phyloP scores from a whole-genome alignment of 2,797 vertebrate species.

The Lepidocolaptes lacrymiger region DNA sequence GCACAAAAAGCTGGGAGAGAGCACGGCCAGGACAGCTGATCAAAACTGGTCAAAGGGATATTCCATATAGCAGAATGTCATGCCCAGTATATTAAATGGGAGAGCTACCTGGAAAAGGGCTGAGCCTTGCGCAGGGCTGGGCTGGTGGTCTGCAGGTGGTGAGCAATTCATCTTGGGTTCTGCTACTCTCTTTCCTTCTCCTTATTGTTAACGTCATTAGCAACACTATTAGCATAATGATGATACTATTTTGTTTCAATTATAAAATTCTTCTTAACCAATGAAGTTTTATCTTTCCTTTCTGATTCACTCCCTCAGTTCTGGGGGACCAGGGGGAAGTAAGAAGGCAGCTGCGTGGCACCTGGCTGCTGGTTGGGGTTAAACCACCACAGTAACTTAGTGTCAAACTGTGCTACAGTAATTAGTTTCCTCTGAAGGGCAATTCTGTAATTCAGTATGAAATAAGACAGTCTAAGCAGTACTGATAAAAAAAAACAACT shows the following conservation, averaged over 20 bases:
- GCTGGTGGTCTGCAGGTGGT: neutral
- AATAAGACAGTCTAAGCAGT: neutral
- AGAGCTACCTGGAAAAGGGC: neutral
- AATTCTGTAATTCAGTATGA: neutral
- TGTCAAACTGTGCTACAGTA: neutral
- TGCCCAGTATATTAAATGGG: neutral
- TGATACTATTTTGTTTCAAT: neutral
- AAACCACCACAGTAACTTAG: neutral
- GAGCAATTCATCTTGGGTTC: neutral
- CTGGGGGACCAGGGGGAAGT: rapidly evolving
- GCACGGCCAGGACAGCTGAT: neutral
- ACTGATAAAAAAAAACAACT: neutral
- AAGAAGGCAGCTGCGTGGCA: neutral
- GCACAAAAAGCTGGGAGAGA: neutral
- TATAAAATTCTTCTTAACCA: neutral
- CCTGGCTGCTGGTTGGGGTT: neutral
- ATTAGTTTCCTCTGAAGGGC: neutral
- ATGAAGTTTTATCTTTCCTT: neutral
- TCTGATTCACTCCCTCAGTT: neutral
- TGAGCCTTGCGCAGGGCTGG: neutral
- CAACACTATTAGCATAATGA: neutral
- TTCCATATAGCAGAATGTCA: neutral
- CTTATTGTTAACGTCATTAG: neutral
- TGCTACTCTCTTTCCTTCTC: neutral
- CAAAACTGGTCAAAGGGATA: neutral